Percentiles rank a stretch among this genome's conserved stretches.
Conservation (phyloP, 2,113 vertebrate species). For the Caloenas nicobarica region DNA sequence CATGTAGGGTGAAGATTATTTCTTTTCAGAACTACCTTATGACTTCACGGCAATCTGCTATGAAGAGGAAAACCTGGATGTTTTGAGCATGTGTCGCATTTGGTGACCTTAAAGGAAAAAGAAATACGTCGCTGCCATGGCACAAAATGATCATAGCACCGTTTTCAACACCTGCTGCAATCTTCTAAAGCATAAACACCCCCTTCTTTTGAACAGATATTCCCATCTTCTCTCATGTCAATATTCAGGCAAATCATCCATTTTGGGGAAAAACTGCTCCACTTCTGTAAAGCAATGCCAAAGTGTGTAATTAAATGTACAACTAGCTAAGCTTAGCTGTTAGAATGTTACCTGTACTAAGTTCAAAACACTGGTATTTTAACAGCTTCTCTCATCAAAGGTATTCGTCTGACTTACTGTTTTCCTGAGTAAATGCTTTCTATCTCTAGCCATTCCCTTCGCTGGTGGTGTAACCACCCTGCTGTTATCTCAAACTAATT, state of each 20-base stretch:
- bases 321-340: background rate
- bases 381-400: background rate
- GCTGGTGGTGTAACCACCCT: background rate
- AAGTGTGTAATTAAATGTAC: accelerated
- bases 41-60: background rate
- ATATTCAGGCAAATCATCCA: background rate
- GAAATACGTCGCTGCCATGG: background rate
- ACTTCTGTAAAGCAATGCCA: background rate
- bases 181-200: background rate
- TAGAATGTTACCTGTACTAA: background rate
- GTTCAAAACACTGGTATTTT: background rate
- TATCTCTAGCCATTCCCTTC: background rate
- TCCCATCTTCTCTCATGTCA: background rate
- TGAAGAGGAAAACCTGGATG: background rate
- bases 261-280: background rate
- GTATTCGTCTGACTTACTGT: background rate
- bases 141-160: background rate
- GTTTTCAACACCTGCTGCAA: background rate
- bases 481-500: background rate
- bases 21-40: background rate
- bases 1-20: conserved; percentile 36
- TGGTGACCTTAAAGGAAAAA: background rate
- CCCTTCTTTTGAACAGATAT: background rate
- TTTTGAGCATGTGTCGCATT: accelerated
- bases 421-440: background rate